Evolutionary conservation across 2,113 vertebrate genomes (phyloP).

Genomic region (Lophochroa leadbeateri): DNA sequence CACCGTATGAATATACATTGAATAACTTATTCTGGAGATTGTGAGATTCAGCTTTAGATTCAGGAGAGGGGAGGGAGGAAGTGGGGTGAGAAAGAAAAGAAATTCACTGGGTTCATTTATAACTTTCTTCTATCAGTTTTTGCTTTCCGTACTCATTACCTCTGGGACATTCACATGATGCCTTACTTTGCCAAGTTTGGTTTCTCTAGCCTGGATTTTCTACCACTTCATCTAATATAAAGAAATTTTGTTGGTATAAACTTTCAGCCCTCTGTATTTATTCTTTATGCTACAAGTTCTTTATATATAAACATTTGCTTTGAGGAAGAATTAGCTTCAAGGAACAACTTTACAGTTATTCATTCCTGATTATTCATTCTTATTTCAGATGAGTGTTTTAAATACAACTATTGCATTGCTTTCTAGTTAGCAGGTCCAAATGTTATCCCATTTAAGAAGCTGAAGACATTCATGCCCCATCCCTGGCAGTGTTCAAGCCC

Average conservation of each 20-base stretch:
- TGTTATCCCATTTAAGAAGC: fast-evolving
- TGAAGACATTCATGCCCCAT: background rate
- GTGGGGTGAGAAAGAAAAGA: background rate
- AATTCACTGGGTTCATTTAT: background rate
- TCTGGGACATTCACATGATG: background rate
- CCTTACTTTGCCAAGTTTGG: background rate
- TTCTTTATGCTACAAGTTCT: background rate
- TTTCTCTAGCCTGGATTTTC: background rate
- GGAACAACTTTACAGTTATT: background rate
- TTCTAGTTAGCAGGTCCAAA: background rate
- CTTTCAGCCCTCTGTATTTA: no score
- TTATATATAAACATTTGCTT: background rate
- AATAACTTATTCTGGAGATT: background rate
- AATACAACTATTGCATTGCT: fast-evolving
- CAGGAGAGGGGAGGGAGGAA: background rate
- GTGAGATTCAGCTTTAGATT: background rate
- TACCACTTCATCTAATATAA: background rate
- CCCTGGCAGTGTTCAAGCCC: background rate
- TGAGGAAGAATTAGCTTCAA: background rate
- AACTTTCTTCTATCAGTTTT: background rate
- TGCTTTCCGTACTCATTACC: background rate
- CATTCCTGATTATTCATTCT: background rate
- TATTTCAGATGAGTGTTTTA: background rate
- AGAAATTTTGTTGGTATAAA: background rate
- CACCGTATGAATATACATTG: background rate